Conservation (phyloP, 1,140 invertebrate genomes). For the Oryctes rhinoceros region DNA sequence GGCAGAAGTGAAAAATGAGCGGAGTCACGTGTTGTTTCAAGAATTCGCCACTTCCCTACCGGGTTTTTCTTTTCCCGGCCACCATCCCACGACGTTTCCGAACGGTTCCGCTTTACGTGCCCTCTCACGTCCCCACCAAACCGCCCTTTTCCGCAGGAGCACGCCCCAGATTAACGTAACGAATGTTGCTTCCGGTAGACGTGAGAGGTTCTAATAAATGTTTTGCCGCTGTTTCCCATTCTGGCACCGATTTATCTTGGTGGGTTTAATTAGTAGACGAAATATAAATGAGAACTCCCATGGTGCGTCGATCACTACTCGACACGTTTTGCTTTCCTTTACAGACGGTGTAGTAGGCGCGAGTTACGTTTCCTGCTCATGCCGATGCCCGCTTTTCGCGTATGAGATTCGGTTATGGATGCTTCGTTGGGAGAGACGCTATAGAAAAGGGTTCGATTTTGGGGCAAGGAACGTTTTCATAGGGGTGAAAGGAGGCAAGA, state of each 20-base stretch:
- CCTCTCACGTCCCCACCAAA: background rate
- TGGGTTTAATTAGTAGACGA: conserved; percentile 36
- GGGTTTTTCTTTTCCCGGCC: background rate
- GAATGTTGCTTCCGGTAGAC: conserved; percentile 35
- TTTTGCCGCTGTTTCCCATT: conserved; percentile 36
- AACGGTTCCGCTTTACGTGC: background rate
- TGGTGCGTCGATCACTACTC: conserved; percentile 28
- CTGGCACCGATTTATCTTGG: conserved; percentile 35
- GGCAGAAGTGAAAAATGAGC: conserved; percentile 32
- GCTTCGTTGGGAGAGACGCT: background rate
- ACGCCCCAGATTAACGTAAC: conserved; percentile 35
- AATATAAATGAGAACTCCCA: conserved; percentile 30
- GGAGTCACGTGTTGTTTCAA: conserved; percentile 35
- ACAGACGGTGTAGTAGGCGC: background rate
- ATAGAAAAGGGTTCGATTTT: background rate
- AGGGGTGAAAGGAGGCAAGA: background rate
- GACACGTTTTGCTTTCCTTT: background rate
- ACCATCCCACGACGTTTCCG: background rate
- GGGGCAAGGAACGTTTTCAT: background rate
- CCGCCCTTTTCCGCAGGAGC: conserved; percentile 12
- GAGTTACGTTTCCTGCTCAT: background rate
- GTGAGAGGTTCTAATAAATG: conserved; percentile 37
- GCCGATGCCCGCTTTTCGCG: background rate
- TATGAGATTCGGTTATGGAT: conserved; percentile 34
- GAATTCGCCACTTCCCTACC: conserved; percentile 16